Conservation (phyloP, 2,113 vertebrate genomes). For the Xiphorhynchus elegans region DNA sequence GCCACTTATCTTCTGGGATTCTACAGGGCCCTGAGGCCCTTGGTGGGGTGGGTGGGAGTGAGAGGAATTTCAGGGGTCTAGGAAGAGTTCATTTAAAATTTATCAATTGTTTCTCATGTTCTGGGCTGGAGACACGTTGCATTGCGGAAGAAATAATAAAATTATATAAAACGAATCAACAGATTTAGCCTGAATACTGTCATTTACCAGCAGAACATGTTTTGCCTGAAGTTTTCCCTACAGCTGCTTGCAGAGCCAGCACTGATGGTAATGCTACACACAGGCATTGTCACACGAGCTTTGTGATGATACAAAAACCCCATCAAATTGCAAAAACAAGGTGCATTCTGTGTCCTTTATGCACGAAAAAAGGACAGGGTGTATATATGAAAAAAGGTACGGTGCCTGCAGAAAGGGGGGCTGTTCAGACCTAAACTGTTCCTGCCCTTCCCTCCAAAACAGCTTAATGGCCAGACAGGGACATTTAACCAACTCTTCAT, state of each 20-base stretch:
- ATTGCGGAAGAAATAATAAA: slow-evolving; percentile 4
- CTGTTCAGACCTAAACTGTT: neutral
- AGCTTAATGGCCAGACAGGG: neutral
- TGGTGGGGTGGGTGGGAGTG: neutral
- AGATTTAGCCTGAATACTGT: neutral
- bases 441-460: neutral
- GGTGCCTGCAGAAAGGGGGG: neutral
- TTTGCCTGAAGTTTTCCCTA: neutral
- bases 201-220: neutral
- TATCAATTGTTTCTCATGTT: neutral
- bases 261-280: neutral
- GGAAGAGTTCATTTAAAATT: neutral
- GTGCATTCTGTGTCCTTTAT: neutral
- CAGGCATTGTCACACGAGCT: neutral
- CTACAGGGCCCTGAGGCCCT: neutral
- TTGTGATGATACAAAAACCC: neutral
- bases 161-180: neutral
- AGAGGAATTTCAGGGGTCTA: neutral
- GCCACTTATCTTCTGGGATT: neutral
- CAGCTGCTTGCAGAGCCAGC: neutral
- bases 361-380: neutral
- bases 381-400: neutral
- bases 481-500: neutral
- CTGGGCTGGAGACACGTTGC: neutral
- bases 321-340: neutral